phyloP scores from a whole-genome alignment of 2,888 invertebrate genomes.

The Theodoxus fluviatilis region DNA sequence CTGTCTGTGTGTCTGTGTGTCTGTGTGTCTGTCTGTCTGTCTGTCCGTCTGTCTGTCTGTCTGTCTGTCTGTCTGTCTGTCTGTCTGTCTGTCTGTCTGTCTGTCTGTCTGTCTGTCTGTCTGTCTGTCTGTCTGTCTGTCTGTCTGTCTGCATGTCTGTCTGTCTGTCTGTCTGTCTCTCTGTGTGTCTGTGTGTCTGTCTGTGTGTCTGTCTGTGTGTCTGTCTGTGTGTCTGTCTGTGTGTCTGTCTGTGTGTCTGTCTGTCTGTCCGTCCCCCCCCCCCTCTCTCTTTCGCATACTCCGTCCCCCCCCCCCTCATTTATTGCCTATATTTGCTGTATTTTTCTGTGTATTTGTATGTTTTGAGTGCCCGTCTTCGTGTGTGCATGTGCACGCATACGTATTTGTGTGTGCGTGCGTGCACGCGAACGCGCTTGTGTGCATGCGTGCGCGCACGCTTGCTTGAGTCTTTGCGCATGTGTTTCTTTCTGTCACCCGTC shows the following conservation, averaged over 20 bases:
- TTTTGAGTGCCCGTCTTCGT: too few species aligned
- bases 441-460: too few species aligned
- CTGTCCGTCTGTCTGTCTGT: neutral
- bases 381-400: too few species aligned
- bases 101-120: slow-evolving; percentile 6
- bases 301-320: too few species aligned
- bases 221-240: neutral
- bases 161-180: slow-evolving; percentile 8
- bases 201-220: neutral
- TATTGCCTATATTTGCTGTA: too few species aligned
- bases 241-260: slow-evolving; percentile 2
- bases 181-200: slow-evolving; percentile 11
- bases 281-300: too few species aligned
- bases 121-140: neutral
- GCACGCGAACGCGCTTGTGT: too few species aligned
- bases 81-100: neutral
- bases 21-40: neutral
- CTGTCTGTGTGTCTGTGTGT: neutral
- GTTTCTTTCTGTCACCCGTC: too few species aligned
- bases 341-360: too few species aligned
- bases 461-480: too few species aligned
- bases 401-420: too few species aligned
- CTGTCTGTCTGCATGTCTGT: slow-evolving; percentile 4
- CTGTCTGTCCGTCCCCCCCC: too few species aligned
- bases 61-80: neutral